phyloP scores from a whole-genome alignment of 1,140 invertebrate genomes.

The Nilaparvata lugens region DNA sequence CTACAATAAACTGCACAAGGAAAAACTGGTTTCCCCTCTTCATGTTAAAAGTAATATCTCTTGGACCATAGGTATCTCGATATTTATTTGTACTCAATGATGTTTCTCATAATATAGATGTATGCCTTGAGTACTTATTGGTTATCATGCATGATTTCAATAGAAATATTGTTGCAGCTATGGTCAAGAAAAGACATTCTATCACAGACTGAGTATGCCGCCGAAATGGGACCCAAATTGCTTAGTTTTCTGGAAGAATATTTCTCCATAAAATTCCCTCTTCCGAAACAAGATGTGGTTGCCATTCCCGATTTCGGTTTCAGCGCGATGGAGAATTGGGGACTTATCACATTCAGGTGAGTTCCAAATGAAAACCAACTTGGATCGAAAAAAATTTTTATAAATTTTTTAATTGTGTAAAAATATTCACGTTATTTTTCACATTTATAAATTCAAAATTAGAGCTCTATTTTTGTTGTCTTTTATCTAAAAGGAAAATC shows the following conservation, averaged over 20 bases:
- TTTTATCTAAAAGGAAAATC: too few relatives aligned
- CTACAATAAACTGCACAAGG: too few relatives aligned
- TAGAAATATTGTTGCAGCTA: conserved; percentile 37
- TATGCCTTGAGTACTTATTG: background rate
- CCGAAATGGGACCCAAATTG: conserved; percentile 69
- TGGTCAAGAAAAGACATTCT: conserved; percentile 76
- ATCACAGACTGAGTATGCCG: conserved; percentile 63
- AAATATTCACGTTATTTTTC: too few relatives aligned
- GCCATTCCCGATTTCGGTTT: conserved; percentile 67
- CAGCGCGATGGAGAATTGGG: conserved; percentile 82
- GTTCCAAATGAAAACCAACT: background rate
- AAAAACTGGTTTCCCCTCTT: too few relatives aligned
- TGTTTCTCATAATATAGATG: background rate
- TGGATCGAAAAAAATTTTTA: background rate
- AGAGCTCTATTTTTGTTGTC: too few relatives aligned
- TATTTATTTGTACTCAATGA: background rate
- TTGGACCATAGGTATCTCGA: too few relatives aligned
- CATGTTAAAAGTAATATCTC: too few relatives aligned
- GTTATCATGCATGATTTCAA: background rate
- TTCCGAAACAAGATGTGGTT: conserved; percentile 49
- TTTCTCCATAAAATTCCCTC: conserved; percentile 67
- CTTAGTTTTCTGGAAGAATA: conserved; percentile 75
- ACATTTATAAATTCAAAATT: too few relatives aligned
- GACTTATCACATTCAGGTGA: conserved; percentile 47
- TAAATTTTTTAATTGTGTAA: background rate